These are phyloP conservation scores for Athalia cordata DNA, from an alignment of 2,888 invertebrate genomes.

Conservation along the genomic window DNA sequence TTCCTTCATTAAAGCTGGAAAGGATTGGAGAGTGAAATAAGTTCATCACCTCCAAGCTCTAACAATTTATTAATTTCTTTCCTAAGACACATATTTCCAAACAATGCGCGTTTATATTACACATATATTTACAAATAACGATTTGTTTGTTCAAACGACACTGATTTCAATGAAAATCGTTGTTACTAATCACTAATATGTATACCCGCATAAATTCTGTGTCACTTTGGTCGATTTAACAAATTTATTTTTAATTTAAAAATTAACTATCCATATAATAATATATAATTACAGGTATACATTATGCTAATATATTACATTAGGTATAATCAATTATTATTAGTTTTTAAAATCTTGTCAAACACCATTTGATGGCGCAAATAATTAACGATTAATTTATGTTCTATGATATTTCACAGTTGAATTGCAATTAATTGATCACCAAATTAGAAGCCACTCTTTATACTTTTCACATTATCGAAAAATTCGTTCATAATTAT, in stretches of 20 bases:
- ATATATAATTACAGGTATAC: neutral
- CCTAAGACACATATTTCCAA: conserved; percentile 54
- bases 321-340: neutral
- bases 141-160: neutral
- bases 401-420: conserved; percentile 29
- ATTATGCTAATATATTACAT: conserved; percentile 22
- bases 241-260: conserved; percentile 24
- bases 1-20: neutral
- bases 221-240: conserved; percentile 43
- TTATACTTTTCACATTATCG: neutral
- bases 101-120: conserved; percentile 48
- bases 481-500: neutral
- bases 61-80: conserved; percentile 45
- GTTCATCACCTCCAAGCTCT: conserved; percentile 39
- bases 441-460: neutral
- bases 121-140: conserved; percentile 48
- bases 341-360: conserved; percentile 11
- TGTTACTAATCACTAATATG: conserved; percentile 25
- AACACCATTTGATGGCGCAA: conserved; percentile 27
- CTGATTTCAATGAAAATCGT: conserved; percentile 8
- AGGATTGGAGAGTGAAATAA: neutral
- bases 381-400: conserved; percentile 5
- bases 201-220: conserved; percentile 39
- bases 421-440: conserved; percentile 17
- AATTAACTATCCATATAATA: conserved; percentile 5